Base-by-base conservation (phyloP, 2,888 invertebrate species). In the Ichneumoninae sp. region DNA sequence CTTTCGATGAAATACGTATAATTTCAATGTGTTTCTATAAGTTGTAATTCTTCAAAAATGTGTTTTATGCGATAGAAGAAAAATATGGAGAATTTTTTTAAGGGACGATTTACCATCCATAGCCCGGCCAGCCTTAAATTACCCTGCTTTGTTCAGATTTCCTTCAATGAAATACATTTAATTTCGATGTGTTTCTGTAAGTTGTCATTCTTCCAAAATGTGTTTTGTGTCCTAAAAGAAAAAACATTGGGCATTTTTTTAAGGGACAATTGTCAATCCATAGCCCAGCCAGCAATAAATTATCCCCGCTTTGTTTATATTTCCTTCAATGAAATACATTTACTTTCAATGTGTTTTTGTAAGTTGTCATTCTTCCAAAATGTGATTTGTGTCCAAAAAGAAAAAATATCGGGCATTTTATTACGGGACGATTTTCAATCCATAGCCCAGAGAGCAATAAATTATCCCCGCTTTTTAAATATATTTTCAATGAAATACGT, bases 191-290 rank as follows among this genome's bases (percentile, higher is more conserved):
- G n/a, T 19, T 50, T 60, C 44, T 16, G 30, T 75, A 16, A 66
- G 40, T 57, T 60, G 74, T 52, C 40, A 30, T 40, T 77, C 26
- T 52, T 74, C n/a, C 19, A 10, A 22, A 26, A 57, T 65, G 47
- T 70, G 36, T 63, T 74, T 77, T 66, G n/a, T 81, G 65, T 36
- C 75, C 40, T 50, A 68, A 54, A 65, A 74, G 4, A 30, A 30
- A 63, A 71, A 52, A 71, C 26, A 26, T 22, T 3, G 19, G 1
- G 3, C 0, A 54, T 22, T 54, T 54, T 54, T 54, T 54, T 10
- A 44, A 13, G 44, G 13, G 1, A 40, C 40, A 3, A 36, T 36
- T 36, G 0, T 0, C 36, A 36, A 36, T 1, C 6, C 1, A 36
- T 36, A 1, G 1, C 7, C 36, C 36, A 54, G n/a, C 63, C 16